Percentiles rank a stretch among this genome's conserved stretches.
Conservation (phyloP, 2,888 invertebrate genomes). For the Eupithecia subumbrata region DNA sequence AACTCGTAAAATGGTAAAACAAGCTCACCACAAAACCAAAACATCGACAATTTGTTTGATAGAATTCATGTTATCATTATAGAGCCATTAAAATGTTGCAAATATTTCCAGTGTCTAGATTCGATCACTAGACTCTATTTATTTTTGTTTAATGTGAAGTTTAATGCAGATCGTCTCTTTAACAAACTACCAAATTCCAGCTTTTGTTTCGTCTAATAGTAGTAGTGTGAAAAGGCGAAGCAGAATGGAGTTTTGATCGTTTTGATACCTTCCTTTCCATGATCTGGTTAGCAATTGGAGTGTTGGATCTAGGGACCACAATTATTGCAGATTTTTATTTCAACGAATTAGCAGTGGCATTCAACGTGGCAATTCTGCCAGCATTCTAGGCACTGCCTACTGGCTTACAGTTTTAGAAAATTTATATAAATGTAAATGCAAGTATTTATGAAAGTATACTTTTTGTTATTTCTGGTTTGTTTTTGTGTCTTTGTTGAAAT, state of each 20-base stretch:
- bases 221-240: background rate
- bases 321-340: background rate
- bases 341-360: background rate
- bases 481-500: too few species aligned
- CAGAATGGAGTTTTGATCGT: too few species aligned
- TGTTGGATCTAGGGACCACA: background rate
- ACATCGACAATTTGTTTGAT: too few species aligned
- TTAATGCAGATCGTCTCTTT: background rate
- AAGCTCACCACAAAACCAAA: too few species aligned
- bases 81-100: too few species aligned
- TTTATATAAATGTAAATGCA: background rate
- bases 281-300: too few species aligned
- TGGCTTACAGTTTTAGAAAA: background rate
- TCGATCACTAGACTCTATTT: too few species aligned
- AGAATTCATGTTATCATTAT: too few species aligned
- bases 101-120: too few species aligned
- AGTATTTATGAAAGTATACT: background rate
- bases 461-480: background rate
- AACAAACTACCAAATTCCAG: background rate
- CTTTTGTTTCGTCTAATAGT: background rate
- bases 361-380: background rate
- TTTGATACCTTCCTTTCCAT: too few species aligned
- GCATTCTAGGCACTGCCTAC: background rate
- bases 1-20: too few species aligned
- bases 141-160: background rate